phyloP scores from a whole-genome alignment of 2,888 invertebrate species.

The Blomia tropicalis region DNA sequence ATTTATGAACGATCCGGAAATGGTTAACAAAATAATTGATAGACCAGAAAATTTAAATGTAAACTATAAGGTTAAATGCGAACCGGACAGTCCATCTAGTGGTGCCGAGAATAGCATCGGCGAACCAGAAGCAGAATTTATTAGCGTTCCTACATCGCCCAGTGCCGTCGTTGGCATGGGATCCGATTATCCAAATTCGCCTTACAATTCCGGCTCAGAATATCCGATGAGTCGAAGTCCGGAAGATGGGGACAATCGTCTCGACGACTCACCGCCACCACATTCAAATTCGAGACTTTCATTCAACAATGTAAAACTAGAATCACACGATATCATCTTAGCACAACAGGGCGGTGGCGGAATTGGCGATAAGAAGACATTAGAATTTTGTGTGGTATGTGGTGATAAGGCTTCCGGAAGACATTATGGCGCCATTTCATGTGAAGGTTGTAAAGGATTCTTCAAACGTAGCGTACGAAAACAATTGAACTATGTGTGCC shows the following conservation, averaged over 20 bases:
- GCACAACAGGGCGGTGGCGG: background rate
- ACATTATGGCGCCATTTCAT: conserved; percentile 55
- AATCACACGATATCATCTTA: too few species aligned
- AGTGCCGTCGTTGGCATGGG: conserved; percentile 26
- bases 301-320: conserved; percentile 7
- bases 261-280: background rate
- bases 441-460: conserved; percentile 94
- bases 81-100: conserved; percentile 22
- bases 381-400: conserved; percentile 62
- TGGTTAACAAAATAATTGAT: conserved; percentile 18
- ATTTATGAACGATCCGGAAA: conserved; percentile 13
- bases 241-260: conserved; percentile 16
- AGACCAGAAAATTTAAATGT: background rate
- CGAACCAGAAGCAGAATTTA: conserved; percentile 24
- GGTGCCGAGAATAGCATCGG: conserved; percentile 25
- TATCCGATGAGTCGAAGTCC: conserved; percentile 23
- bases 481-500: conserved; percentile 87
- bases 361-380: conserved; percentile 25
- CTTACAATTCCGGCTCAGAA: conserved; percentile 26
- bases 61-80: conserved; percentile 23
- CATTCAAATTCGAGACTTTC: conserved; percentile 13
- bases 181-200: conserved; percentile 25
- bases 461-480: conserved; percentile 94
- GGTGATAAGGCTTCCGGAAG: conserved; percentile 78
- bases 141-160: conserved; percentile 26